phyloP scores from a whole-genome alignment of 2,797 vertebrate genomes.

The Anniella stebbinsi region DNA sequence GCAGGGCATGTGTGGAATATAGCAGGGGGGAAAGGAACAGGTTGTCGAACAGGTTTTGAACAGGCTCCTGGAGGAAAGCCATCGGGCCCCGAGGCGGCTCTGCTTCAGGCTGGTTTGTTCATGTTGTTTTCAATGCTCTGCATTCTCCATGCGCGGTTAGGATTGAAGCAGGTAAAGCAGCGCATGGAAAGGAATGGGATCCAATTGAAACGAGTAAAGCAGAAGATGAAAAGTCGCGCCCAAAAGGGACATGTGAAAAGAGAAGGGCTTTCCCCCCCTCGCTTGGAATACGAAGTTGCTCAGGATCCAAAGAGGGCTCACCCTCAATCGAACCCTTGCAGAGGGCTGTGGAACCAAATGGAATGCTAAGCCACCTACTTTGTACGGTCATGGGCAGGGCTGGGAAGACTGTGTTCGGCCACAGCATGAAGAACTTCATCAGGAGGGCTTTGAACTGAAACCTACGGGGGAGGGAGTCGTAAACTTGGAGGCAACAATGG shows the following conservation, averaged over 20 bases:
- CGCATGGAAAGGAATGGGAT: not conserved
- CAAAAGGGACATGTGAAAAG: not conserved
- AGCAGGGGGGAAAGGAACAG: not conserved
- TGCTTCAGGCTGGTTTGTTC: not conserved
- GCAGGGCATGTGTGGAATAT: not conserved
- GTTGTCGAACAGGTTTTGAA: not conserved
- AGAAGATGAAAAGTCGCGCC: not conserved
- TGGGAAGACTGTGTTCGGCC: no score
- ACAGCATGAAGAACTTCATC: no score
- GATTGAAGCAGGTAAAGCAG: not conserved
- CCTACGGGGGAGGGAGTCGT: no score
- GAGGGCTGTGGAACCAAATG: not conserved
- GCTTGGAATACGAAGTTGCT: not conserved
- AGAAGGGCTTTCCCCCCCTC: no score
- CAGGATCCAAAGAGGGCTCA: not conserved
- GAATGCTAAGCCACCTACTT: not conserved
- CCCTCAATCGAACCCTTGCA: not conserved
- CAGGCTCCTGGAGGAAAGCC: not conserved
- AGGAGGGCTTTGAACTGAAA: no score
- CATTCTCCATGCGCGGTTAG: not conserved
- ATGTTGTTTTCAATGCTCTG: not conserved
- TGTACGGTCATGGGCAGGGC: not conserved
- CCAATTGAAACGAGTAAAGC: not conserved
- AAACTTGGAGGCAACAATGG: no score
- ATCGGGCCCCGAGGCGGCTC: not conserved